Evolutionary conservation across 2,113 vertebrate species (phyloP), one percentile per base, ranked within the genome.

Genomic region (Semicossyphus pulcher): DNA sequence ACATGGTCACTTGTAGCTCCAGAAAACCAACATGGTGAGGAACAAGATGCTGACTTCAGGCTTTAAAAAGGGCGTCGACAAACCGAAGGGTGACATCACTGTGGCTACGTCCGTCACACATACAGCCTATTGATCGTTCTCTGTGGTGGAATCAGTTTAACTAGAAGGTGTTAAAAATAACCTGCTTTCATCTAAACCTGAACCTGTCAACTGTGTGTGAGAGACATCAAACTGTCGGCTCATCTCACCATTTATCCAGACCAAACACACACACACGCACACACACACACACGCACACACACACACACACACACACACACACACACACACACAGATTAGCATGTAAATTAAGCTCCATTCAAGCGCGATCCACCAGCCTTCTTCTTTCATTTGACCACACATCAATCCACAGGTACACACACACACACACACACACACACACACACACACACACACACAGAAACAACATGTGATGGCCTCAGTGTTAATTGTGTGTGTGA

Each of bases 331-430:
- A n/a, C n/a, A 68, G 52, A 91, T 91, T 93, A 91, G 91, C 91
- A 93, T 93, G 89, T 88, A 93, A 92, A 92, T 92, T 90, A 91
- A 88, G 88, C 81, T 86, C 88, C 84, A 86, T 90, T 90, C 89
- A 91, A 89, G 84, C 88, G 73, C 79, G 71, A 76, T 82, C 57
- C 71, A 71, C 67, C 76, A 86, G 80, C 85, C 83, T 87, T 92
- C 91, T 58, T 83, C 77, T 91, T 89, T 93, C 78, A 89, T 92
- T 92, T 92, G 84, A 89, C 60, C 37, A 89, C 58, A 85, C 81
- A 88, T 93, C 87, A 91, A 91, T 91, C 88, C 61, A 76, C 67
- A 71, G 37, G 62, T 79, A 48, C 49, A 34, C 53, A 59, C 47
- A 61, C 47, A 37, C 52, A 39, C 37, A 66, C 44, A 70, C 75